These are phyloP conservation scores for Aquatica leii DNA, from an alignment of 2,888 invertebrate species.

Conservation along the genomic window DNA sequence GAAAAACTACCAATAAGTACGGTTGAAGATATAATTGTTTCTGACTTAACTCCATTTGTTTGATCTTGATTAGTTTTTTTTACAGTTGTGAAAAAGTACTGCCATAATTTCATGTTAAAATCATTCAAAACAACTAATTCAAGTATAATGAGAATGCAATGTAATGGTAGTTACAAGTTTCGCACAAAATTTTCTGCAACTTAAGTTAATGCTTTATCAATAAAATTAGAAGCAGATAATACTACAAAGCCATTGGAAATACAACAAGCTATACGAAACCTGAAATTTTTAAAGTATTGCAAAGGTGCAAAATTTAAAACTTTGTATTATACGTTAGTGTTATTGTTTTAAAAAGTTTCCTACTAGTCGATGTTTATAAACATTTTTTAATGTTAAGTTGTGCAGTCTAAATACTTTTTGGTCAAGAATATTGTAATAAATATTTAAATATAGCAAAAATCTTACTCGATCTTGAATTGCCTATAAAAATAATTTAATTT, in stretches of 20 bases:
- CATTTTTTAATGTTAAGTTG: constrained; percentile 14
- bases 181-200: constrained; percentile 17
- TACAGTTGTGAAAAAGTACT: background rate
- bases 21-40: too few species aligned
- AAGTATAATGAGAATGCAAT: constrained; percentile 25
- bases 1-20: too few species aligned
- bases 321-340: constrained; percentile 41
- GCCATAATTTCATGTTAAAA: background rate
- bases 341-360: constrained; percentile 37
- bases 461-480: too few species aligned
- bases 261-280: constrained; percentile 27
- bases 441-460: background rate
- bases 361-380: constrained; percentile 10
- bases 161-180: constrained; percentile 29
- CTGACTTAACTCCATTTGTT: constrained; percentile 23
- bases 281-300: constrained; percentile 39
- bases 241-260: constrained; percentile 29
- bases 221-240: background rate
- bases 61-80: constrained; percentile 21
- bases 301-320: constrained; percentile 41
- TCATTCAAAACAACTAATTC: background rate
- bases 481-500: too few species aligned
- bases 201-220: background rate
- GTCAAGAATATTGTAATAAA: background rate
- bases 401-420: constrained; percentile 23